Conservation (phyloP, 2,797 vertebrate genomes). For the Parambassis ranga region DNA sequence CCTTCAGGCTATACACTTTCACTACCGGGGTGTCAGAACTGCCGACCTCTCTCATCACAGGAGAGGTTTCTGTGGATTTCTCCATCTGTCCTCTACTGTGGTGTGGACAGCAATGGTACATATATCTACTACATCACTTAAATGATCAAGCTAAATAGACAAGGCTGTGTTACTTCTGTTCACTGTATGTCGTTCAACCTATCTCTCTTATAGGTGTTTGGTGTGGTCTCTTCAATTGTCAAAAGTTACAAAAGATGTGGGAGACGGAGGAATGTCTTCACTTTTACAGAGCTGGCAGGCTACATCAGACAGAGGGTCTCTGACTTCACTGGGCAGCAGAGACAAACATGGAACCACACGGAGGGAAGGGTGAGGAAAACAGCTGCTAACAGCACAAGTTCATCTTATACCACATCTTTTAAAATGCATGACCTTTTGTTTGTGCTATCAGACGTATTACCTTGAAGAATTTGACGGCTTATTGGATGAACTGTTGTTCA, state of each 20-base stretch:
- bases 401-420: no score
- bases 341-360: background rate
- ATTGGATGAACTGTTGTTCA: constrained; percentile 83
- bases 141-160: background rate
- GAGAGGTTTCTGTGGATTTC: background rate
- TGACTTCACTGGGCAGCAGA: constrained; percentile 41
- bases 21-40: constrained; percentile 8
- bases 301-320: constrained; percentile 45
- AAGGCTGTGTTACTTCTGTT: background rate
- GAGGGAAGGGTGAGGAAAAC: constrained; percentile 70
- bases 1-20: constrained; percentile 41
- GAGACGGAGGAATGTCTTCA: constrained; percentile 54
- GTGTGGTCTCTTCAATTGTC: constrained; percentile 46
- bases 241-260: constrained; percentile 60
- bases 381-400: no score
- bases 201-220: constrained; percentile 60
- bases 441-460: constrained; percentile 75
- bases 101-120: constrained; percentile 74
- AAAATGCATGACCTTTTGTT: background rate
- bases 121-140: no score
- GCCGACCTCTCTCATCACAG: background rate
- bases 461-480: constrained; percentile 83
- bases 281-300: constrained; percentile 57
- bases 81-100: constrained; percentile 40
- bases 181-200: background rate